These are phyloP conservation scores for Columba janthina DNA, from an alignment of 2,113 vertebrate species.

Conservation along the genomic window DNA sequence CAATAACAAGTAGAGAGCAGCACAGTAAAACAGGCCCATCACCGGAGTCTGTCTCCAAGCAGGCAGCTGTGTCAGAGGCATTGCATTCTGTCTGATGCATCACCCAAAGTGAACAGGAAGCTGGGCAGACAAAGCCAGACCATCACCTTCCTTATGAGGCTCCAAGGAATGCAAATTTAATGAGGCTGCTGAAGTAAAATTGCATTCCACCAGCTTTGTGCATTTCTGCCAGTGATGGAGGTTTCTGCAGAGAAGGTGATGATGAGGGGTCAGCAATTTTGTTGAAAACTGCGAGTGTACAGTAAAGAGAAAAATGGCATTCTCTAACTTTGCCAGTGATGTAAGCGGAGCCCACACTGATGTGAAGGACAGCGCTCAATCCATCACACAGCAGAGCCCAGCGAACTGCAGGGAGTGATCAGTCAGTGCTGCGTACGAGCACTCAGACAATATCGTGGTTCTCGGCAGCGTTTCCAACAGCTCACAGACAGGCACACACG, in stretches of 20 bases:
- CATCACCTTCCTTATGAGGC: not conserved
- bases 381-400: not conserved
- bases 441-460: not conserved
- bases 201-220: not conserved
- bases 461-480: not conserved
- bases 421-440: fast-evolving
- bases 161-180: constrained; percentile 38
- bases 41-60: not conserved
- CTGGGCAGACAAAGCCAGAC: constrained; percentile 5
- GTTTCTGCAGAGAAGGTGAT: not conserved
- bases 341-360: not conserved
- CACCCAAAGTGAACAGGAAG: not conserved
- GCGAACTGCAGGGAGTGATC: not conserved
- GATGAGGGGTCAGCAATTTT: not conserved
- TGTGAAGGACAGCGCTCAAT: not conserved
- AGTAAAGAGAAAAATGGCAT: not conserved
- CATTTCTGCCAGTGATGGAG: not conserved
- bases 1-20: not conserved
- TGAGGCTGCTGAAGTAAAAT: not conserved
- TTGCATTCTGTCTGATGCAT: not conserved
- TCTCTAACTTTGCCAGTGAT: not conserved
- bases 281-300: not conserved
- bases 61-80: not conserved
- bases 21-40: not conserved
- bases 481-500: not conserved